Conservation (phyloP, 2,113 vertebrate genomes). For the Hemiscyllium ocellatum region DNA sequence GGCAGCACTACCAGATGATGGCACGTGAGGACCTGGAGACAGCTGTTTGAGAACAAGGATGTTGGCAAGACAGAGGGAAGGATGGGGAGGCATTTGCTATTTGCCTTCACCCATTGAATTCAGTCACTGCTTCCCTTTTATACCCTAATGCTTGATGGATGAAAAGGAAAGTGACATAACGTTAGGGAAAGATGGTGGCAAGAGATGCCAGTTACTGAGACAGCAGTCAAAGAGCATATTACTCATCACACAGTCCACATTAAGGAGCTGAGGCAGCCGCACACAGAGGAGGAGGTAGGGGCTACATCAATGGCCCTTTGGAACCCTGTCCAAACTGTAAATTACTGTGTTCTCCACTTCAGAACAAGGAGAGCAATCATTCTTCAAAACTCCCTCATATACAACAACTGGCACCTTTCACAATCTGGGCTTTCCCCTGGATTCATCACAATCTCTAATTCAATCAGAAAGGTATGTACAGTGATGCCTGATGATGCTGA, state of each 20-base stretch:
- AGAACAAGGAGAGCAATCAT: neutral
- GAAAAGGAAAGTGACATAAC: neutral
- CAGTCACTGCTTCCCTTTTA: neutral
- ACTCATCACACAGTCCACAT: neutral
- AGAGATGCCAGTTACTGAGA: neutral
- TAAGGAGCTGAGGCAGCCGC: neutral
- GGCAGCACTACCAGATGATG: constrained; percentile 59
- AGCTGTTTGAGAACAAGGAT: constrained; percentile 71
- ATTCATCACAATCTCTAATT: neutral
- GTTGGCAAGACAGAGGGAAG: constrained; percentile 35
- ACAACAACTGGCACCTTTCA: neutral
- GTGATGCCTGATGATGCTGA: neutral
- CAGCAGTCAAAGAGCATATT: neutral
- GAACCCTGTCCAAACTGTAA: neutral
- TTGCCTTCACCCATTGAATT: neutral
- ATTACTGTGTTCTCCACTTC: neutral
- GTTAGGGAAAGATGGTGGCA: neutral
- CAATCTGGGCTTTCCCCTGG: neutral
- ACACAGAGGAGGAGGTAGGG: no score
- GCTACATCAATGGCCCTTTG: neutral
- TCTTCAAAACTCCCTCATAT: neutral
- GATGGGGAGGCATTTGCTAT: neutral
- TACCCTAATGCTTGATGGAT: neutral
- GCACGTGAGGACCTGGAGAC: constrained; percentile 87
- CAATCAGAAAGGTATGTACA: neutral